Evolutionary conservation across 2,113 vertebrate species (phyloP), one percentile per base, ranked within the genome.

Genomic region (Leiothrix lutea): DNA sequence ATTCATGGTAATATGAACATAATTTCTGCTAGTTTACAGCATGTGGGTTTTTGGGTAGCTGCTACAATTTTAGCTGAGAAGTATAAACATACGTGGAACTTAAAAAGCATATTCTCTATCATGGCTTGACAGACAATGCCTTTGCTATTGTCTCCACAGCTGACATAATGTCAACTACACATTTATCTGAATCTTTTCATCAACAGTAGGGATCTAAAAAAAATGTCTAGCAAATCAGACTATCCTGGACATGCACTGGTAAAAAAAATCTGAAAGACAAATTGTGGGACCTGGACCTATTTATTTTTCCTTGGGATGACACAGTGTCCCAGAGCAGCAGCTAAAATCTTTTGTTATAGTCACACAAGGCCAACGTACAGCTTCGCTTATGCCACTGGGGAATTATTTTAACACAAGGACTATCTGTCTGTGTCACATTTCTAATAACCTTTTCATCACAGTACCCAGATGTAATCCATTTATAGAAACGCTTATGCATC

Each of bases 361-460:
- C 73, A 64, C 50, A 86, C 47, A 71, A 62, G 54, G 51, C 54
- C 74, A 92, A n/a, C 1, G 5, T 0, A 74, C 40, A 58, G 25
- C 45, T 93, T 83, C 5, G 2, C 44, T 82, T 35, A 17, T 8
- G 33, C 82, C 92, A 85, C 81, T 61, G 58, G 45, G 26, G 53
- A 81, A 82, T 85, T 75, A 80, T 84, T 95, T 96, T 91, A 70
- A 74, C 61, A 78, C 48, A 72, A 78, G 74, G 40, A 60, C 69
- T 84, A 80, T 90, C 77, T 54, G 38, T 81, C 95, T 84, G 57
- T 91, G 87, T 94, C 91, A 75, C 69, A 89, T 82, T 91, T 69
- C 89, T 95, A 94, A 91, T 79, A 91, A 91, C 44, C 89, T 89
- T 91, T 84, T 89, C 73, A 95, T 67, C 69, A 79, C 70, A 87